Percentiles rank a stretch among this genome's conserved stretches.
These are phyloP conservation scores for Emberiza fucata DNA, from an alignment of 2,113 vertebrate species.

Conservation along the genomic window DNA sequence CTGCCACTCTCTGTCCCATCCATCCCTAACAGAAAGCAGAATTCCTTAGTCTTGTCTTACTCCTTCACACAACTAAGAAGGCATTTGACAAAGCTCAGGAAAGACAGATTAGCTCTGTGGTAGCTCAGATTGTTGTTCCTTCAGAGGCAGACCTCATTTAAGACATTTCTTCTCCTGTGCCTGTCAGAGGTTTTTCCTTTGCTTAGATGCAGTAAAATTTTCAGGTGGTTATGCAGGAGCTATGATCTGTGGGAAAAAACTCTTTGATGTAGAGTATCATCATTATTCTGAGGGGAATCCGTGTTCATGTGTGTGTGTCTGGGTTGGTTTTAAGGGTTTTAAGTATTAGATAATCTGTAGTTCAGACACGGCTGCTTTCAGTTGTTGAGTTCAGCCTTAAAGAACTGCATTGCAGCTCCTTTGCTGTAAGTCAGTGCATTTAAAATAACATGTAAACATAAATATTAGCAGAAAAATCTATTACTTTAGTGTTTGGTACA, in stretches of 20 bases:
- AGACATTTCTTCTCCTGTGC: not conserved
- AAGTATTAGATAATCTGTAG: conserved; percentile 21
- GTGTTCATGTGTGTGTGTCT: not conserved
- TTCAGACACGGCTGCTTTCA: conserved; percentile 17
- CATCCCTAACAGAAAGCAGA: not conserved
- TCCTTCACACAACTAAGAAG: not conserved
- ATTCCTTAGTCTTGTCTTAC: not conserved
- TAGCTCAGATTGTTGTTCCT: not conserved
- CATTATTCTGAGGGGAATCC: not conserved
- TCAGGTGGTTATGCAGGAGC: not conserved
- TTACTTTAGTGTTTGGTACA: not conserved
- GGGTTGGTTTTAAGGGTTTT: conserved; percentile 23
- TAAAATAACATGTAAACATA: not conserved
- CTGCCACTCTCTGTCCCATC: not conserved
- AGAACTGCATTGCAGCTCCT: not conserved
- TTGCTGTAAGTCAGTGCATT: not conserved
- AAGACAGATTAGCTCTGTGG: not conserved
- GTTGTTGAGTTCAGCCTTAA: not conserved
- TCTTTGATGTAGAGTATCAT: not conserved
- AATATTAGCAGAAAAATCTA: not conserved
- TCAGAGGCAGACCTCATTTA: not conserved
- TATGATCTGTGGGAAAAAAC: not conserved
- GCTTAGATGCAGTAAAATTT: not conserved
- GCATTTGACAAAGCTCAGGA: not conserved
- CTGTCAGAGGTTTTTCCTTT: not conserved